Percentiles rank a stretch among this genome's conserved stretches.
Conservation (phyloP, 1,140 invertebrate species). For the Halesus radiatus region DNA sequence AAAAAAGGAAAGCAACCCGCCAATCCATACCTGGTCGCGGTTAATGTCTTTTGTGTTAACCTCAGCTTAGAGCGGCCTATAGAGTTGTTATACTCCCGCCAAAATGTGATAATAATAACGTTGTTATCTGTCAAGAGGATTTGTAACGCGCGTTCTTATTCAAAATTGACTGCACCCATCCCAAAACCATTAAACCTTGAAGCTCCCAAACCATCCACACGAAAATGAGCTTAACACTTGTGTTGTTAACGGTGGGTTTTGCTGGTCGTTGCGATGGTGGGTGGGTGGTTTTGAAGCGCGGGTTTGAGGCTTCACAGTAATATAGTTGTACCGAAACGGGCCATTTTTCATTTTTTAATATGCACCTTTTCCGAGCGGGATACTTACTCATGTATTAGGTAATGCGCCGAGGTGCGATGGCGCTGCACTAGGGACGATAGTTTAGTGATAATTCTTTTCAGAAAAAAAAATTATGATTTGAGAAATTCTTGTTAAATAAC, state of each 20-base stretch:
- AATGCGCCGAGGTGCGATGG: conserved; percentile 45
- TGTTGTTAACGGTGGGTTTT: not conserved
- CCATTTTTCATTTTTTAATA: conserved; percentile 59
- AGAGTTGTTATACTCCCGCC: conserved; percentile 54
- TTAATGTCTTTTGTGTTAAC: conserved; percentile 45
- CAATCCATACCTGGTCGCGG: not conserved
- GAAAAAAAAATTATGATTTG: no score
- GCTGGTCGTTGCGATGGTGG: not conserved
- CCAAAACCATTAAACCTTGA: not conserved
- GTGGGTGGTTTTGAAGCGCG: not conserved
- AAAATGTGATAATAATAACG: conserved; percentile 59
- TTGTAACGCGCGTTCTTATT: conserved; percentile 57
- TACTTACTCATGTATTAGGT: conserved; percentile 54
- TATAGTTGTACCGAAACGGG: conserved; percentile 56
- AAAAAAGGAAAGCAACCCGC: not conserved
- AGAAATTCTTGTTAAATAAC: no score
- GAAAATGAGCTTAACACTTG: not conserved
- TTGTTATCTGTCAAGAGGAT: conserved; percentile 59
- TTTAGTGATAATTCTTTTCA: not conserved
- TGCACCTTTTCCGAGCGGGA: conserved; percentile 56
- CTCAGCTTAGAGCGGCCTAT: conserved; percentile 41
- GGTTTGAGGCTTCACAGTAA: conserved; percentile 52
- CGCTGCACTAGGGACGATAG: conserved; percentile 23
- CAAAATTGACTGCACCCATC: conserved; percentile 53
- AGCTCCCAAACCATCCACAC: not conserved